A percentile compares a stretch with the other conserved stretches of the same genome.
These are phyloP conservation scores for Pteronura brasiliensis DNA, from an alignment of 2,113 vertebrate species.

Conservation along the genomic window DNA sequence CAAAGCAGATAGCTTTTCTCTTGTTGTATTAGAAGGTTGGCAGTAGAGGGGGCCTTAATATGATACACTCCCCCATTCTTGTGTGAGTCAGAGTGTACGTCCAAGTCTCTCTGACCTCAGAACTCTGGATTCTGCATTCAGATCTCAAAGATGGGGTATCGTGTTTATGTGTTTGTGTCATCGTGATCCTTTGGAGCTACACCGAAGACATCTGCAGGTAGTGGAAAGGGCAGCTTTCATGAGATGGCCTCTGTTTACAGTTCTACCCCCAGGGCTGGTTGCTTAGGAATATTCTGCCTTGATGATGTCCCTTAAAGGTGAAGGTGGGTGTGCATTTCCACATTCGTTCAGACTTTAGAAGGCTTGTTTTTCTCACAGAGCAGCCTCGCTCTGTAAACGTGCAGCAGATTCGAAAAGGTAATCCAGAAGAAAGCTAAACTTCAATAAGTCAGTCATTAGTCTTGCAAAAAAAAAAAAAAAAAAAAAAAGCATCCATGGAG, in stretches of 20 bases:
- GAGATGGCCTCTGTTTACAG: not conserved
- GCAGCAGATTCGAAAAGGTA: not conserved
- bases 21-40: not conserved
- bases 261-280: not conserved
- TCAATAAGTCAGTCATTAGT: not conserved
- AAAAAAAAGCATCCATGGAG: not conserved
- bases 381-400: not conserved
- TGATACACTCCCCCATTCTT: accelerated
- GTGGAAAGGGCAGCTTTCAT: not conserved
- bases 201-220: not conserved
- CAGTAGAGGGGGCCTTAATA: accelerated
- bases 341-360: not conserved
- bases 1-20: not conserved
- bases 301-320: conserved; percentile 23
- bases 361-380: not conserved
- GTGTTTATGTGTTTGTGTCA: not conserved
- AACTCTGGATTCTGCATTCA: not conserved
- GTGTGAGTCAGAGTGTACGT: not conserved
- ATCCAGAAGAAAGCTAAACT: conserved; percentile 16
- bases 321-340: not conserved
- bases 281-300: conserved; percentile 48
- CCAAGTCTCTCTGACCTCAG: not conserved
- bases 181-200: not conserved
- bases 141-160: not conserved
- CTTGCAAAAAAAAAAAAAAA: not conserved